A percentile compares a stretch with the other conserved stretches of the same genome.
phyloP scores from a whole-genome alignment of 1,140 invertebrate species.

The Pseudoatta argentina region DNA sequence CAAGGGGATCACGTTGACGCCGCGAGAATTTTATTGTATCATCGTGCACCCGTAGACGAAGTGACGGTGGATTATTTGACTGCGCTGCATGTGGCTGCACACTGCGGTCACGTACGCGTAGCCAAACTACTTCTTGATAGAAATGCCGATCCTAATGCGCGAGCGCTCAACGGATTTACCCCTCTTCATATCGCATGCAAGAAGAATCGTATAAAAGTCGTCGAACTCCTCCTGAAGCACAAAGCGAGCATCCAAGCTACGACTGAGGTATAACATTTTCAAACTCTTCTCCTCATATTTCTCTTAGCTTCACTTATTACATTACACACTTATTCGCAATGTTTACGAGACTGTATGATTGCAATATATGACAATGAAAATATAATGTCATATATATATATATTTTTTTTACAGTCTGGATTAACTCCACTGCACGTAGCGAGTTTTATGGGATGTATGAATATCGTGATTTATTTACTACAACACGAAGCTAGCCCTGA shows the following conservation, averaged over 20 bases:
- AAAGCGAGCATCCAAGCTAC: slow-evolving; percentile 96
- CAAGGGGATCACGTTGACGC: slow-evolving; percentile 99
- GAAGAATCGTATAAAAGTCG: slow-evolving; percentile 98
- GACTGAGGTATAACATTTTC: slow-evolving; percentile 89
- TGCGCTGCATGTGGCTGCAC: slow-evolving; percentile 98
- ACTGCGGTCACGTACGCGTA: slow-evolving; percentile 97
- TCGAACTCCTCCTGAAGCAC: slow-evolving; percentile 98
- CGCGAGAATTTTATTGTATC: slow-evolving; percentile 95
- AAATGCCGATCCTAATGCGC: slow-evolving; percentile 98
- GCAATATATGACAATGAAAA: slow-evolving; percentile 32
- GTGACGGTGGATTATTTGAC: slow-evolving; percentile 99
- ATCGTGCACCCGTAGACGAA: slow-evolving; percentile 98
- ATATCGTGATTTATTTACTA: slow-evolving; percentile 98
- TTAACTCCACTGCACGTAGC: slow-evolving; percentile 99
- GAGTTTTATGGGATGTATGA: slow-evolving; percentile 99
- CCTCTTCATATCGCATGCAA: slow-evolving; percentile 99
- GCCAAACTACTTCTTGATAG: slow-evolving; percentile 97
- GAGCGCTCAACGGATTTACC: slow-evolving; percentile 99
- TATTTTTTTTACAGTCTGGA: slow-evolving; percentile 91
- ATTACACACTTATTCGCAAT: neutral
- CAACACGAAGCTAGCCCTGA: slow-evolving; percentile 98
- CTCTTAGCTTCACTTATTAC: neutral
- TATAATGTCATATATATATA: slow-evolving; percentile 56
- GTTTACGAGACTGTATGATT: neutral
- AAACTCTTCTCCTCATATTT: neutral